Evolutionary conservation across 2,113 vertebrate species (phyloP).

Genomic region (Cryptomyrus ogoouensis): DNA sequence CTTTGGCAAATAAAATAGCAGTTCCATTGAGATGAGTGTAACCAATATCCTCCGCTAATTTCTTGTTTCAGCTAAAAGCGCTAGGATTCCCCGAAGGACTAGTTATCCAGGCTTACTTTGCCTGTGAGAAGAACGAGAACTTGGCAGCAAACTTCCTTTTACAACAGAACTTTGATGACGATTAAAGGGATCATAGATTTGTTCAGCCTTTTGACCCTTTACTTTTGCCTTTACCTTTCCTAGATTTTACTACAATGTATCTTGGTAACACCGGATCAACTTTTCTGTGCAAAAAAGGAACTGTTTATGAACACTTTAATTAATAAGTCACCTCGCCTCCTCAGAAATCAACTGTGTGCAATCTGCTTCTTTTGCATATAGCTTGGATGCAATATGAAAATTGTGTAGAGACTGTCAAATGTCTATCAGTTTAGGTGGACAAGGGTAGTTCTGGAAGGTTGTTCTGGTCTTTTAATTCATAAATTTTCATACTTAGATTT

Average conservation of each 20-base stretch:
- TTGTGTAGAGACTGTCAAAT: slow-evolving; percentile 58
- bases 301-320: slow-evolving; percentile 55
- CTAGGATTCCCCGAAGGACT: slow-evolving; percentile 96
- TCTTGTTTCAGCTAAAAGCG: slow-evolving; percentile 80
- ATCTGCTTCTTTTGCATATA: slow-evolving; percentile 52
- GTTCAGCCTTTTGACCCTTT: slow-evolving; percentile 44
- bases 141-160: slow-evolving; percentile 98
- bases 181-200: slow-evolving; percentile 68
- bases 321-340: slow-evolving; percentile 59
- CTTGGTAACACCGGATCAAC: slow-evolving; percentile 70
- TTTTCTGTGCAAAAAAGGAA: slow-evolving; percentile 55
- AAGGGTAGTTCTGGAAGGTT: slow-evolving; percentile 11
- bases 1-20: not conserved
- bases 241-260: slow-evolving; percentile 54
- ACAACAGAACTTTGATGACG: slow-evolving; percentile 94
- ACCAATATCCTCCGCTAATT: slow-evolving; percentile 34
- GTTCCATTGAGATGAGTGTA: not conserved
- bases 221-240: slow-evolving; percentile 60
- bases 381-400: slow-evolving; percentile 44
- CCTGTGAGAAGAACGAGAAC: slow-evolving; percentile 97
- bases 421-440: slow-evolving; percentile 25
- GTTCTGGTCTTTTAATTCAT: slow-evolving; percentile 23
- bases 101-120: slow-evolving; percentile 96
- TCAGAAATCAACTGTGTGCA: slow-evolving; percentile 54
- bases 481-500: slow-evolving; percentile 29